Evolutionary conservation across 1,140 invertebrate genomes (phyloP), one percentile per base, ranked within the genome.

Genomic region (Pseudachorutes palmiensis): DNA sequence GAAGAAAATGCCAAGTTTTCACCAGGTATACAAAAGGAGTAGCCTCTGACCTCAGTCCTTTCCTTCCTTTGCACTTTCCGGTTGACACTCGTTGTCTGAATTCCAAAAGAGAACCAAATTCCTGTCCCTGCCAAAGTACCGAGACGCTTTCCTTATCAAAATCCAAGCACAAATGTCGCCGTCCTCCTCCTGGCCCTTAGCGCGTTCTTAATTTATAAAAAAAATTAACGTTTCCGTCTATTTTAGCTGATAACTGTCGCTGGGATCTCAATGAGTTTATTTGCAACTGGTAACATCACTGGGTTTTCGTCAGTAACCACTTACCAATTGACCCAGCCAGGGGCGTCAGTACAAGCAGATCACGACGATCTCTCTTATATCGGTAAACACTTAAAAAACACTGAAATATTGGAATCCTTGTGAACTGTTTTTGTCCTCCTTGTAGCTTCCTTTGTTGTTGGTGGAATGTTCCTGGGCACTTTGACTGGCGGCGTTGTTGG

Each of bases 231-330:
- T 16, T 55, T 55, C 5, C 24, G 12, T 3, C 9, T 19, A 14
- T 41, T 63, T 19, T 2, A 63, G 61, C 26, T 63, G 12, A 22
- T 63, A 3, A 48, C 61, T 19, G 61, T 63, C 2, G 41, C 61
- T 63, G 61, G 61, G 24, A 32, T 48, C 12, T 24, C 41, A 14
- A 45, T 41, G 33, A 45, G 30, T 29, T 29, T 63, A 22, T 63
- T 63, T 63, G 61, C 33, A 22, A 63, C 61, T 2, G 61, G 61
- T 2, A 63, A 9, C 14, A 63, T 63, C 61, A 63, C 41, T 5
- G 61, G 61, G 29, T 63, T 63, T 26, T 63, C 61, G 9, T 63
- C 61, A 24, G 61, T 63, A 5, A 63, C 61, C 33, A 63, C 31
- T 29, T 32, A 28, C n/a, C 26, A 63, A 36, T 28, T 63, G 5